Base-by-base conservation (phyloP, 2,113 vertebrate species). In the Gavialis gangeticus region DNA sequence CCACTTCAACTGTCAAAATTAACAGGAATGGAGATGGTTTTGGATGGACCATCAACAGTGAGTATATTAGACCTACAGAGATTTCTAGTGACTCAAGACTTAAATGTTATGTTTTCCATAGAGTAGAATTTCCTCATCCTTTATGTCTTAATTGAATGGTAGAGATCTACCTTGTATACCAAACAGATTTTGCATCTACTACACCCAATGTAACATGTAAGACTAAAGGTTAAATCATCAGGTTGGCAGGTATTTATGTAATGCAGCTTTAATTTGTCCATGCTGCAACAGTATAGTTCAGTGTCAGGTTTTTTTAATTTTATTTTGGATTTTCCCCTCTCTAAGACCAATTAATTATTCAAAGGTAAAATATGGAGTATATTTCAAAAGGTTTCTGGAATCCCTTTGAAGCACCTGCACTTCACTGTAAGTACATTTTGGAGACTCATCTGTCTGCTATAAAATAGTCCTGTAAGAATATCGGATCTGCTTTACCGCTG, bases 341-440 rank as follows among this genome's bases (percentile, higher is more conserved):
- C 87, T 95, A 97, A 97, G 97, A 96, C 97, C 91, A 98, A 91
- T 95, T 97, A 96, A 95, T 98, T 98, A 96, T 98, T 98, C 95
- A 96, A 94, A 96, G 95, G 88, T 97, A 97, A 97, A 96, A 95
- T 96, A 96, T 71, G 91, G 97, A 94, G 69, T 85, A 90, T 93
- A 94, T 96, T 96, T 95, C 79, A 79, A 92, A 86, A 93, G 93
- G 91, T 98, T 98, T 98, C 92, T 95, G 95, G 95, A 97, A 97
- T 97, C 86, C 81, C 94, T 97, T 95, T 97, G 96, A 98, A 97
- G 95, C 87, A 1, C 3, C 0, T 93, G 56, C 58, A 88, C 87
- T 97, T 96, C 96, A 90, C 95, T 93, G 80, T 94, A 96, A 94
- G 91, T 89, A 90, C 91, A 89, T 95, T 97, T 97, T 94, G 97